Conservation (phyloP, 2,113 vertebrate genomes). For the Chrysemys picta region DNA sequence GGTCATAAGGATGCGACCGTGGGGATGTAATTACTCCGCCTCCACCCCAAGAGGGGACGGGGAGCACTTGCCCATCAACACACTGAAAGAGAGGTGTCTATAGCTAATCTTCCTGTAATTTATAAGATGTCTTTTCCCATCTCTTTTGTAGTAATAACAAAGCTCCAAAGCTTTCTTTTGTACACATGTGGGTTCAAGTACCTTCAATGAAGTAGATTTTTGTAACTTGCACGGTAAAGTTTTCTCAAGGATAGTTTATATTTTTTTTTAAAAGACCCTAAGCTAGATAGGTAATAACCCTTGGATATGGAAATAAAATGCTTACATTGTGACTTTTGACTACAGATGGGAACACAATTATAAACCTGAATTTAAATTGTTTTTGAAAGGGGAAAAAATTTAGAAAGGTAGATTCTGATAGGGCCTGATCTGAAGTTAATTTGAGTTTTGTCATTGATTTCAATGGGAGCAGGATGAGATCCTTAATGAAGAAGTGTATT, state of each 20-base stretch:
- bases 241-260: not conserved
- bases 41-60: too few species aligned
- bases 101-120: slow-evolving; percentile 31
- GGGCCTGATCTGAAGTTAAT: not conserved
- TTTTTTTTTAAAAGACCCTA: not conserved
- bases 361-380: not conserved
- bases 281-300: not conserved
- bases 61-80: not conserved
- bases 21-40: too few species aligned
- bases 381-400: slow-evolving; percentile 18
- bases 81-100: not conserved
- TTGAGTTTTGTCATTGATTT: slow-evolving; percentile 6
- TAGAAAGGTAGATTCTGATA: not conserved
- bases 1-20: too few species aligned
- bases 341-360: not conserved
- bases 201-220: not conserved
- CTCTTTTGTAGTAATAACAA: not conserved
- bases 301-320: slow-evolving; percentile 10
- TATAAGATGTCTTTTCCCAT: not conserved
- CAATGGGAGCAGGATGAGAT: slow-evolving; percentile 13
- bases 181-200: not conserved
- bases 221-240: not conserved
- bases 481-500: slow-evolving; percentile 13
- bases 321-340: slow-evolving; percentile 28
- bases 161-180: not conserved